Conservation (phyloP, 2,888 invertebrate genomes). For the Drosophila nigricruria region DNA sequence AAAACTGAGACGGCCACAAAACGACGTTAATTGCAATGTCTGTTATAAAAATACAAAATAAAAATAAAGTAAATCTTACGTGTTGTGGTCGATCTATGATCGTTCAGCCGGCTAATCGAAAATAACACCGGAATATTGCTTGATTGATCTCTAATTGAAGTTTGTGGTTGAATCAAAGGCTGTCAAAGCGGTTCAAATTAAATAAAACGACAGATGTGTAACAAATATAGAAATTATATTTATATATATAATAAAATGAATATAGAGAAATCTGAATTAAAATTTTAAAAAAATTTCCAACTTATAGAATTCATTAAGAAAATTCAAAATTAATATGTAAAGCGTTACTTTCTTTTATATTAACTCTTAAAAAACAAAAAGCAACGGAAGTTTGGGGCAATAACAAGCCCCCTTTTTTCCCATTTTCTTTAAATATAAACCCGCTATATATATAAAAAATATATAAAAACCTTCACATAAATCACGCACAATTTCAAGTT, state of each 20-base stretch:
- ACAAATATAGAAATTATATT: neutral
- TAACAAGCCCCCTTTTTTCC: conserved; percentile 25
- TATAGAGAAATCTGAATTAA: neutral
- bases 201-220: conserved; percentile 8
- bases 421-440: neutral
- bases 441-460: conserved; percentile 28
- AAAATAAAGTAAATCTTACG: conserved; percentile 36
- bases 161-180: conserved; percentile 59
- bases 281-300: neutral
- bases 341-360: conserved; percentile 11
- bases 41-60: conserved; percentile 25
- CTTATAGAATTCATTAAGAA: neutral
- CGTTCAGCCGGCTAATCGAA: conserved; percentile 58
- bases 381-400: conserved; percentile 37
- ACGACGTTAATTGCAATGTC: conserved; percentile 53
- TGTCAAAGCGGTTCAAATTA: conserved; percentile 2
- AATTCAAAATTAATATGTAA: neutral
- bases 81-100: conserved; percentile 24
- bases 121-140: conserved; percentile 41
- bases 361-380: neutral
- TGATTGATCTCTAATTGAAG: conserved; percentile 67
- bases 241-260: neutral
- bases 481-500: conserved; percentile 53
- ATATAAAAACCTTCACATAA: conserved; percentile 29
- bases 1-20: conserved; percentile 42